Evolutionary conservation across 2,113 vertebrate species (phyloP).

Genomic region (Micronycteris hirsuta): DNA sequence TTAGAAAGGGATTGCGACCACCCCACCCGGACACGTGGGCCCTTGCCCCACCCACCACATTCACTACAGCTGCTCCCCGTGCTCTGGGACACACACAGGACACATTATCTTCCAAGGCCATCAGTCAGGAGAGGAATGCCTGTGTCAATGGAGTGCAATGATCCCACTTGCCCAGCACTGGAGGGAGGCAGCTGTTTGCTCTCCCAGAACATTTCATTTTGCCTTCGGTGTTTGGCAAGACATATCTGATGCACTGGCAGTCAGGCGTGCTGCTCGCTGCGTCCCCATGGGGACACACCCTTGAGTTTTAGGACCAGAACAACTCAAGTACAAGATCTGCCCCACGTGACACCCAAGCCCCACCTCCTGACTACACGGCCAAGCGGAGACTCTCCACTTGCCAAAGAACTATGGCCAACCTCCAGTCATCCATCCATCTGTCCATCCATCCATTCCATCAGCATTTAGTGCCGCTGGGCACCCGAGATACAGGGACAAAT

Average conservation of each 20-base stretch:
- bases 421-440: not conserved
- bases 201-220: constrained; percentile 41
- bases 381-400: constrained; percentile 28
- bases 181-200: constrained; percentile 26
- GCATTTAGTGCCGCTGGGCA: not conserved
- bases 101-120: constrained; percentile 1
- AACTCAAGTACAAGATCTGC: constrained; percentile 28
- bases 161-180: not conserved
- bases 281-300: constrained; percentile 35
- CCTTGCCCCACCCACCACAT: not conserved
- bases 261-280: not conserved
- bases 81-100: not conserved
- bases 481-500: not conserved
- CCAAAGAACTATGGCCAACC: constrained; percentile 2
- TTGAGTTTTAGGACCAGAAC: constrained; percentile 47
- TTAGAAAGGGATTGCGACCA: not conserved
- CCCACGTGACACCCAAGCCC: constrained; percentile 24
- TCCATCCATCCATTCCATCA: not conserved
- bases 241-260: not conserved
- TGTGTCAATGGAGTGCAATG: not conserved
- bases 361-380: not conserved
- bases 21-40: not conserved
- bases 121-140: not conserved
- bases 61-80: not conserved
- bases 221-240: constrained; percentile 50